Percentiles rank a stretch among this genome's conserved stretches.
phyloP scores from a whole-genome alignment of 2,888 invertebrate species.

The Dicyrtoma fusca region DNA sequence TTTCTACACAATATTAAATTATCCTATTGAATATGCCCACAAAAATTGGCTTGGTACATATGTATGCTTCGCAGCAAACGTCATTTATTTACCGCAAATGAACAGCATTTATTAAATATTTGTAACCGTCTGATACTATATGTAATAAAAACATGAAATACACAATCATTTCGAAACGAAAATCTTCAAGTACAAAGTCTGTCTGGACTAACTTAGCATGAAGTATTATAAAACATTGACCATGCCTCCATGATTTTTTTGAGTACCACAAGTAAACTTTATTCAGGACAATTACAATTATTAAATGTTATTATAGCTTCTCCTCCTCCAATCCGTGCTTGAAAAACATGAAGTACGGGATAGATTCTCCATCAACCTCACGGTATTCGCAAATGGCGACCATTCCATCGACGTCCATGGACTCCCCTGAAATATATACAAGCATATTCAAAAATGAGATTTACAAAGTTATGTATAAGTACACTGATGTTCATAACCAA shows the following conservation, averaged over 20 bases:
- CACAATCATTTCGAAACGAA: conserved; percentile 6
- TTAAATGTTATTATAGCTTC: conserved; percentile 73
- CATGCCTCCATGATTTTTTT: conserved; percentile 42
- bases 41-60: no score
- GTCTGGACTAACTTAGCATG: neutral
- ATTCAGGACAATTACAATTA: conserved; percentile 20
- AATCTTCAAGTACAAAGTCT: neutral
- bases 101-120: no score
- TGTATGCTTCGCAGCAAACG: neutral
- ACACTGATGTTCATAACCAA: neutral
- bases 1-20: no score
- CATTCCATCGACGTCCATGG: conserved; percentile 91
- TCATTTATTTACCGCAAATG: no score
- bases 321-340: conserved; percentile 95
- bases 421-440: conserved; percentile 76
- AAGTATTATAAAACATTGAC: conserved; percentile 38
- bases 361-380: conserved; percentile 78
- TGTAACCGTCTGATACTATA: no score
- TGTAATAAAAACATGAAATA: no score
- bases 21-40: no score
- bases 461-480: neutral
- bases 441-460: conserved; percentile 59
- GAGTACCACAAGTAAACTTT: conserved; percentile 31
- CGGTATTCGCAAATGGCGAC: conserved; percentile 93
- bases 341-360: conserved; percentile 92